These are phyloP conservation scores for Stenchaetothrips biformis DNA, from an alignment of 2,888 invertebrate genomes.

Conservation along the genomic window DNA sequence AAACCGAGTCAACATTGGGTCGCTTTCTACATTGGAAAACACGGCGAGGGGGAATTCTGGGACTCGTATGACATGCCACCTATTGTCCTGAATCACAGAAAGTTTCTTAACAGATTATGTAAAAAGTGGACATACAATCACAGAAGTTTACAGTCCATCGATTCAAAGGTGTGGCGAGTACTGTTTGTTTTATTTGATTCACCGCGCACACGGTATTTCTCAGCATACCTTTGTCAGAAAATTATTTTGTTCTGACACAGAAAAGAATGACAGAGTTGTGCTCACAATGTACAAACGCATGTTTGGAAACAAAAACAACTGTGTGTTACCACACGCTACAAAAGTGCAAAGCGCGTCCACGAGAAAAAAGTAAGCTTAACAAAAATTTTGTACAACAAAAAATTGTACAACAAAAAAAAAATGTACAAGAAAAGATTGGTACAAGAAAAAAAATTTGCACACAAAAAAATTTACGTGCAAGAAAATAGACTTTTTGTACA, in stretches of 20 bases:
- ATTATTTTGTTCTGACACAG: not conserved
- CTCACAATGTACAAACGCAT: not conserved
- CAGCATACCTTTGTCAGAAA: not conserved
- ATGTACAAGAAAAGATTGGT: not conserved
- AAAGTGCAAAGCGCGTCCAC: too few species aligned
- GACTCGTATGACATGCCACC: conserved; percentile 22
- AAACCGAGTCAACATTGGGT: not conserved
- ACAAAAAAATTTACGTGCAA: too few species aligned
- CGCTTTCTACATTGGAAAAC: not conserved
- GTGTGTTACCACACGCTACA: not conserved
- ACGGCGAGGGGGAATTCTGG: not conserved
- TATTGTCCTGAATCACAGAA: not conserved
- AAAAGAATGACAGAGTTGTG: not conserved
- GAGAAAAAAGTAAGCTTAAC: not conserved
- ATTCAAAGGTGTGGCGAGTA: not conserved
- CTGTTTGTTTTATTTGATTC: not conserved
- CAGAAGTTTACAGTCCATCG: not conserved
- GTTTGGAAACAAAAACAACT: not conserved
- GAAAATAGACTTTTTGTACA: too few species aligned
- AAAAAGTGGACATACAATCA: not conserved
- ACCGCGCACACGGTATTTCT: not conserved
- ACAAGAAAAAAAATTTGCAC: too few species aligned
- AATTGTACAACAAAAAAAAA: not conserved
- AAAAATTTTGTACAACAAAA: not conserved
- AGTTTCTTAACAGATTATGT: not conserved